Evolutionary conservation across 2,888 invertebrate species (phyloP), one percentile per base, ranked within the genome.

Genomic region (Listrodromus nycthemerus): DNA sequence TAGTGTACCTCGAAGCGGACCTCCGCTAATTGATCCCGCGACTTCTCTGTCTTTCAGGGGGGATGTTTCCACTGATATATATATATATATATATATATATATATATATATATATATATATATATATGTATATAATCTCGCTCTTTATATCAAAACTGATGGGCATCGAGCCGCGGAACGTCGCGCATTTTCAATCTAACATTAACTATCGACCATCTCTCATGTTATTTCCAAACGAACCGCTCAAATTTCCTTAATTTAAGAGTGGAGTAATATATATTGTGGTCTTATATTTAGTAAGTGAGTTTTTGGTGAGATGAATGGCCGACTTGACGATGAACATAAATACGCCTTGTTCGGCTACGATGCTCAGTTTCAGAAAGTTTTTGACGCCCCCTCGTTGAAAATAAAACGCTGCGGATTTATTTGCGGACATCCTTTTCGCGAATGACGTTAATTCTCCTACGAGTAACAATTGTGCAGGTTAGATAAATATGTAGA

Each of bases 31-130:
- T 90, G 89, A 89, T 88, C 88, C 88, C 58, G 37, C 55, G 63
- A 71, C 85, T 75, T 71, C 27, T 41, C 81, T 74, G n/a, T 69
- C 52, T 95, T 92, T 97, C 97, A n/a, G 96, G 84, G 82, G 65
- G 63, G 58, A 10, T 70, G 37, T 63, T 52, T 67, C 55, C 50
- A 71, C 79, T 52, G 55, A 81, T 82, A 76, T 52, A 65, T 58
- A 61, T 55, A 58, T 69, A 83, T 96, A 30, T 1, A 30, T 1
- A 30, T 30, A 30, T 1, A 30, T 30, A 30, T 1, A 30, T 30
- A 30, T 1, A 30, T 30, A 30, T 30, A 30, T 30, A 30, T 30
- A 30, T 30, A 30, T 30, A 30, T 1, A 30, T 30, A 30, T 30
- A 30, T 30, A 30, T 30, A 30, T 30, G 4, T 30, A 30, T 30